Percentiles rank a stretch among this genome's conserved stretches.
These are phyloP conservation scores for Melanostoma scalare DNA, from an alignment of 2,888 invertebrate species.

Conservation along the genomic window DNA sequence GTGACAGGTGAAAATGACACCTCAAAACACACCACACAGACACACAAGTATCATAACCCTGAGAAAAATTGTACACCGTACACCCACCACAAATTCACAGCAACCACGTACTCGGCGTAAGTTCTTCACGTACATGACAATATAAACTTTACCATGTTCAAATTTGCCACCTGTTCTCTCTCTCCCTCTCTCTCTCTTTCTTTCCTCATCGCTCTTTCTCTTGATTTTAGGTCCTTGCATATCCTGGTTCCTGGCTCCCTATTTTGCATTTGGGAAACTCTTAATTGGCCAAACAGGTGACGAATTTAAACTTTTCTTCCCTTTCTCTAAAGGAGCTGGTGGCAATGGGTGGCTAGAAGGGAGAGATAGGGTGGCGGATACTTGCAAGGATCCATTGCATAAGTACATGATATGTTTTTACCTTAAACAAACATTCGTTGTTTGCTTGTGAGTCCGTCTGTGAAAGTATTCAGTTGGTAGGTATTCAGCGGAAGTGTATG, in stretches of 20 bases:
- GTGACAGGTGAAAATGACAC: slow-evolving; percentile 72
- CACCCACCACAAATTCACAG: slow-evolving; percentile 61
- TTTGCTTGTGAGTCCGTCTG: slow-evolving; percentile 60
- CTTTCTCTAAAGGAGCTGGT: slow-evolving; percentile 46
- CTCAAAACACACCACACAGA: slow-evolving; percentile 45
- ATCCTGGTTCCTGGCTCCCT: slow-evolving; percentile 47
- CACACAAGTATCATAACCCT: slow-evolving; percentile 22
- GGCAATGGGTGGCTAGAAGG: neutral
- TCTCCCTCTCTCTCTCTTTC: neutral
- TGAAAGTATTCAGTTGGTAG: slow-evolving; percentile 26
- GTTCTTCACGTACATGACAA: slow-evolving; percentile 73
- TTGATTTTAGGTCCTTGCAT: neutral
- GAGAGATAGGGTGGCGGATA: neutral
- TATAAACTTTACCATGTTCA: slow-evolving; percentile 71
- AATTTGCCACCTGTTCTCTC: slow-evolving; percentile 43
- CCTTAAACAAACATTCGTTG: slow-evolving; percentile 72
- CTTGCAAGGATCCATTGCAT: slow-evolving; percentile 57
- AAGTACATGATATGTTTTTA: slow-evolving; percentile 69
- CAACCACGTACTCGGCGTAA: slow-evolving; percentile 70
- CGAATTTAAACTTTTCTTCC: slow-evolving; percentile 73
- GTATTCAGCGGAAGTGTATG: slow-evolving; percentile 11
- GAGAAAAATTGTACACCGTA: slow-evolving; percentile 25
- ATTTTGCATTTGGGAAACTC: slow-evolving; percentile 71
- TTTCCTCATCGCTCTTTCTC: slow-evolving; percentile 6
- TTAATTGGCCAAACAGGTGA: slow-evolving; percentile 73